Conservation (phyloP, 2,888 invertebrate species). For the Epinotia brunnichana region DNA sequence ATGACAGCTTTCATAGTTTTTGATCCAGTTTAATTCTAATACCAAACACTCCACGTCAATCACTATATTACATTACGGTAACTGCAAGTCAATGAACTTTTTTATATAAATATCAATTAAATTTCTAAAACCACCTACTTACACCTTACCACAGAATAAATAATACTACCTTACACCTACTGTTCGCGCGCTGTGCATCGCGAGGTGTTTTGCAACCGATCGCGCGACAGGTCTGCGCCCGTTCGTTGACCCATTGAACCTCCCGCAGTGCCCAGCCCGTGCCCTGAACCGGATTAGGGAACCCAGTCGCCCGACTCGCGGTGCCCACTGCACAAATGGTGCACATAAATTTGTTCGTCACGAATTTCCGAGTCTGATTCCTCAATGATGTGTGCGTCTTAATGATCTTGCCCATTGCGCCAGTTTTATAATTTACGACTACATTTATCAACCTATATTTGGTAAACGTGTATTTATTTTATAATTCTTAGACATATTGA, state of each 20-base stretch:
- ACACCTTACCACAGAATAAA: too few relatives aligned
- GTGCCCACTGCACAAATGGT: conserved; percentile 5
- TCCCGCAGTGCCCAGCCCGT: conserved; percentile 55
- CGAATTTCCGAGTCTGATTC: not conserved
- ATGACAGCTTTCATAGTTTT: not conserved
- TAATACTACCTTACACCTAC: conserved; percentile 2
- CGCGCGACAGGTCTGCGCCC: conserved; percentile 69
- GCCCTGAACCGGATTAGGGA: conserved; percentile 40
- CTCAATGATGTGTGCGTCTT: not conserved
- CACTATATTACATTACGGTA: not conserved
- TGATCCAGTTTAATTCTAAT: not conserved
- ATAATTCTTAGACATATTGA: not conserved
- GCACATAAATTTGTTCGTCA: not conserved
- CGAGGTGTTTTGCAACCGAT: conserved; percentile 67
- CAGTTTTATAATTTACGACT: not conserved
- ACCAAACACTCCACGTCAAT: not conserved
- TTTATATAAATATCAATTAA: not conserved
- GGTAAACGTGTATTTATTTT: too few relatives aligned
- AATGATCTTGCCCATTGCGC: not conserved
- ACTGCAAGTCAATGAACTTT: not conserved
- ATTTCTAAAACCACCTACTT: conserved; percentile 10
- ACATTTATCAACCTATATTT: too few relatives aligned
- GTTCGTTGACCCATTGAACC: conserved; percentile 81
- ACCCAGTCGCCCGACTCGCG: conserved; percentile 21
- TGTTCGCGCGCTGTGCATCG: conserved; percentile 14